Evolutionary conservation across 2,113 vertebrate genomes (phyloP), one percentile per base, ranked within the genome.

Genomic region (Myotis lucifugus): DNA sequence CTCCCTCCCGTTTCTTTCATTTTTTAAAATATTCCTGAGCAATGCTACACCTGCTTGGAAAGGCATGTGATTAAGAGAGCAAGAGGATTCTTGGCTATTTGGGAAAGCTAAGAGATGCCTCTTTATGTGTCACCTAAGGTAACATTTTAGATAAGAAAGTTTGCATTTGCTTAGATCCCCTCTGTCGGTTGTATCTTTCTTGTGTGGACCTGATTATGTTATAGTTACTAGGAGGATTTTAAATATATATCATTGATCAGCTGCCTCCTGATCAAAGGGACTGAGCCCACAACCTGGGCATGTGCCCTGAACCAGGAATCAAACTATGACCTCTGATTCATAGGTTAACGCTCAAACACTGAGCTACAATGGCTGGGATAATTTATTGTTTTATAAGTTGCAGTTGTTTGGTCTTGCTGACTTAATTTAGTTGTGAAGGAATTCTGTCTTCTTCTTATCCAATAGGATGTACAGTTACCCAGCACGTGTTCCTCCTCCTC

Each of bases 381-480:
- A 64, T 74, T 54, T 81, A 52, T 72, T 66, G 32, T 81, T 93
- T 77, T 67, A 17, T 86, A 61, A 73, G 40, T 42, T 69, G 19
- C 29, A 52, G 2, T 70, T 90, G 17, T 79, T 91, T 78, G 69
- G 6, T 90, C 13, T 81, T 88, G 56, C 34, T 29, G 23, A 56
- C 21, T 82, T 77, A 37, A 46, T 94, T 74, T 93, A 32, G 5
- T 11, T 91, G 25, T 94, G 27, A 94, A 90, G 52, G 27, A 82
- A 85, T 84, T 94, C 17, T 69, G 29, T 85, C 46, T 37, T 79
- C 21, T 9, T 73, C 85, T 14, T 66, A 46, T 42, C 23, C 27
- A 5, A 77, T 94, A 99, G 98, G 98, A 98, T 99, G 98, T 99
- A 99, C 97, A 99, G 99, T 67, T 99, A 99, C 96, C 99, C 99